These are phyloP conservation scores for Galemys pyrenaicus DNA, from an alignment of 2,113 vertebrate species.

Conservation along the genomic window DNA sequence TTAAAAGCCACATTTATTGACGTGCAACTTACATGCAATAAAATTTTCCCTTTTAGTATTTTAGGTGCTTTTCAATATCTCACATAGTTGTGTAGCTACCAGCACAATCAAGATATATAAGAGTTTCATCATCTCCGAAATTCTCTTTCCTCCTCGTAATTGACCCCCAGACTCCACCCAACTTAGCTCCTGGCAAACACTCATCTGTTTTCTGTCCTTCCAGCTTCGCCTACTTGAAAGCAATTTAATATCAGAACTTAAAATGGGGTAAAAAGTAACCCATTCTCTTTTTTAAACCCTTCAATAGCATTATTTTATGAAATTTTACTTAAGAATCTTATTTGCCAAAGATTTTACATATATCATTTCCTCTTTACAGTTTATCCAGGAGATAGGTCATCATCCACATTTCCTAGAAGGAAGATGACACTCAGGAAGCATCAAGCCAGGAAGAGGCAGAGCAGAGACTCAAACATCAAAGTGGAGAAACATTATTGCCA, in stretches of 20 bases:
- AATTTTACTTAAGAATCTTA: not conserved
- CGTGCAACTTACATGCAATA: not conserved
- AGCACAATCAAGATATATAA: not conserved
- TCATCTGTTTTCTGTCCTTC: not conserved
- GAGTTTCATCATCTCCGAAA: not conserved
- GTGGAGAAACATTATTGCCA: not conserved
- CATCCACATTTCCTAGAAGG: not conserved
- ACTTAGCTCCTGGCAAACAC: not conserved
- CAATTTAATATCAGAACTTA: not conserved
- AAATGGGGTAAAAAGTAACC: not conserved
- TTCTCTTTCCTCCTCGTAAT: not conserved
- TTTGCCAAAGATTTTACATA: not conserved
- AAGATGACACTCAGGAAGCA: not conserved
- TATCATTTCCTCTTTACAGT: not conserved
- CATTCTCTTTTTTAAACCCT: not conserved
- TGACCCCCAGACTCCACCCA: not conserved
- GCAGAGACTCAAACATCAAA: not conserved
- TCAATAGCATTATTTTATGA: not conserved
- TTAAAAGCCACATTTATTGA: not conserved
- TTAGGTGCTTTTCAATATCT: not conserved
- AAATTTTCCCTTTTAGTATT: not conserved
- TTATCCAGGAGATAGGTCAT: not conserved
- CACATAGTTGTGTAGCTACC: not conserved
- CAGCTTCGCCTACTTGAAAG: not conserved
- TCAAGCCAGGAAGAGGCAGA: not conserved